phyloP scores from a whole-genome alignment of 2,797 vertebrate genomes.

The Cygnus olor region DNA sequence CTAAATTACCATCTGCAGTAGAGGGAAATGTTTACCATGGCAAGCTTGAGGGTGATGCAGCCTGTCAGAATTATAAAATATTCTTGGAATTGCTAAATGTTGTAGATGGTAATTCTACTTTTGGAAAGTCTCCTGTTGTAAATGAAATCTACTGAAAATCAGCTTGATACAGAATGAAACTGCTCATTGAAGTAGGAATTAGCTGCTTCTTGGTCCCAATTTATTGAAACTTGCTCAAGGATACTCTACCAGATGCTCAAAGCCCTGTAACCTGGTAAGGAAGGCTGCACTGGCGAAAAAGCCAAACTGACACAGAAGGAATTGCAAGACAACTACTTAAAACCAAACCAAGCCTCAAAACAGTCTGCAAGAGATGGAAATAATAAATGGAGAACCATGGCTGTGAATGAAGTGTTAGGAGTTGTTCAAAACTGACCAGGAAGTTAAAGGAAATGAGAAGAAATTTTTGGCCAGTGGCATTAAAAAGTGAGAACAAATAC shows the following conservation, averaged over 20 bases:
- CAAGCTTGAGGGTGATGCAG: slow-evolving; percentile 16
- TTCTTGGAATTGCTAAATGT: not conserved
- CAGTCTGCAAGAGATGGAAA: not conserved
- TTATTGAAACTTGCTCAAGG: not conserved
- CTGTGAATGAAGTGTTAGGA: not conserved
- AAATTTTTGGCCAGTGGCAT: not conserved
- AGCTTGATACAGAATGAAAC: not conserved
- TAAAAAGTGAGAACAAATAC: not conserved
- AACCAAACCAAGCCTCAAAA: not conserved
- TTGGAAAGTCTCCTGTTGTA: not conserved
- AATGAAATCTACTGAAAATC: not conserved
- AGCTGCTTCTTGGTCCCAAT: not conserved
- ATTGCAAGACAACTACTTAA: not conserved
- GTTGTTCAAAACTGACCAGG: not conserved
- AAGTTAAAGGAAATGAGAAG: not conserved
- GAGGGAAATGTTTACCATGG: slow-evolving; percentile 37
- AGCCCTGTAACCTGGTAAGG: not conserved
- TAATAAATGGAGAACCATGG: not conserved
- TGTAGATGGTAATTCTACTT: not conserved
- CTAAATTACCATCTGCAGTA: slow-evolving; percentile 3
- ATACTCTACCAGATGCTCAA: not conserved
- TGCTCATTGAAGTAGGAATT: not conserved
- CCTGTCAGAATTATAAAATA: slow-evolving; percentile 38
- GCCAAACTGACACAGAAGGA: not conserved
- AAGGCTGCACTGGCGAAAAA: not conserved